Evolutionary conservation across 2,888 invertebrate genomes (phyloP).

Genomic region (Drosophila pseudotalamancana): DNA sequence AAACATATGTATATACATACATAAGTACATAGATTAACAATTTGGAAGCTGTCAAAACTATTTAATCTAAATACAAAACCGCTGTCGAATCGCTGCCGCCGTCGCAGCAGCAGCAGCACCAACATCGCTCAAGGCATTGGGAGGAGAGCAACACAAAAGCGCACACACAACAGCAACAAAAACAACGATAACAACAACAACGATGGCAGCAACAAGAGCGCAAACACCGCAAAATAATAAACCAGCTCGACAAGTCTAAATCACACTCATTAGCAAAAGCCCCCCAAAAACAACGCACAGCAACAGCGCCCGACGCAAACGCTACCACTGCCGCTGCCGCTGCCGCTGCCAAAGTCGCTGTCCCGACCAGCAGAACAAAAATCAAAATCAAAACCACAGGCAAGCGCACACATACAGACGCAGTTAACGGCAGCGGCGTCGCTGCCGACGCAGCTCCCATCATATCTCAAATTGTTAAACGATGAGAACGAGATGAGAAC

Average conservation of each 20-base stretch:
- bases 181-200: slow-evolving; percentile 27
- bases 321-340: slow-evolving; percentile 10
- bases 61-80: slow-evolving; percentile 73
- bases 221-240: slow-evolving; percentile 80
- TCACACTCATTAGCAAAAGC: slow-evolving; percentile 80
- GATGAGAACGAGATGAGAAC: slow-evolving; percentile 82
- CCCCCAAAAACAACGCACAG: slow-evolving; percentile 56
- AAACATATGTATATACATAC: too few species aligned
- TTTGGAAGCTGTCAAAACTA: slow-evolving; percentile 74
- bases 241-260: slow-evolving; percentile 79
- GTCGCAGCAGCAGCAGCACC: slow-evolving; percentile 24
- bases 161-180: slow-evolving; percentile 53
- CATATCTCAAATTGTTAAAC: slow-evolving; percentile 81
- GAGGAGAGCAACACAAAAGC: slow-evolving; percentile 65
- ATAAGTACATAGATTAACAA: slow-evolving; percentile 47
- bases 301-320: slow-evolving; percentile 38
- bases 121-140: slow-evolving; percentile 46
- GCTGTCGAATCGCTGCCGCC: slow-evolving; percentile 41
- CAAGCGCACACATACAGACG: slow-evolving; percentile 22
- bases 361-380: slow-evolving; percentile 56
- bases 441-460: slow-evolving; percentile 53
- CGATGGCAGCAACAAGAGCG: slow-evolving; percentile 70
- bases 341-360: slow-evolving; percentile 8
- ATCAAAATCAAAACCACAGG: slow-evolving; percentile 66
- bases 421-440: slow-evolving; percentile 23